Conservation (phyloP, 2,888 invertebrate genomes). For the Eupsilia transversa region DNA sequence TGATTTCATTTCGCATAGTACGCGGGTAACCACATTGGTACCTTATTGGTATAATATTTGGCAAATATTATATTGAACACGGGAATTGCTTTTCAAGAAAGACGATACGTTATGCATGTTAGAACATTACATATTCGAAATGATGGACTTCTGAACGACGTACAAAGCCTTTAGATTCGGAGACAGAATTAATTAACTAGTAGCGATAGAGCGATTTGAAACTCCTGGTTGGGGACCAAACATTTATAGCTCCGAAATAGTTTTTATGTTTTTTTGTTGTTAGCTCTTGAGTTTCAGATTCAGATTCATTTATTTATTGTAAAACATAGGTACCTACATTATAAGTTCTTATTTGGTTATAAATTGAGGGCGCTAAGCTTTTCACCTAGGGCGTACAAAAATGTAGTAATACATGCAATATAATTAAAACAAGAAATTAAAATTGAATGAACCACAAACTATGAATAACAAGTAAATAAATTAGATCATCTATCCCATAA, state of each 20-base stretch:
- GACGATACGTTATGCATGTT: conserved; percentile 67
- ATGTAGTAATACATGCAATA: too few species aligned
- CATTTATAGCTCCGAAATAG: background rate
- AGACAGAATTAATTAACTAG: conserved; percentile 14
- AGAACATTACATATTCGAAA: conserved; percentile 57
- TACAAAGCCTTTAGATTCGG: conserved; percentile 28
- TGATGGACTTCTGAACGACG: conserved; percentile 67
- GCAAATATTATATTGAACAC: conserved; percentile 61
- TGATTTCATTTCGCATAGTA: conserved; percentile 48
- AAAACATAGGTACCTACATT: too few species aligned
- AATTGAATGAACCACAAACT: too few species aligned
- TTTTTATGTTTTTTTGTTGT: background rate
- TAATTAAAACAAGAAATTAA: too few species aligned
- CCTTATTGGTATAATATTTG: conserved; percentile 60
- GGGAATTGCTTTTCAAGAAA: conserved; percentile 68
- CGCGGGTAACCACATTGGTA: conserved; percentile 48
- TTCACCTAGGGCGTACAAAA: too few species aligned
- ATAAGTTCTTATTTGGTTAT: too few species aligned
- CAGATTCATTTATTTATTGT: too few species aligned
- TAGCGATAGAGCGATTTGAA: background rate
- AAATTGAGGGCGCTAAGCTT: too few species aligned
- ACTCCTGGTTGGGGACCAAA: background rate
- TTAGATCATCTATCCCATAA: too few species aligned
- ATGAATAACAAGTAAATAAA: too few species aligned
- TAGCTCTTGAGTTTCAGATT: too few species aligned